Percentiles rank a stretch among this genome's conserved stretches.
Evolutionary conservation across 2,113 vertebrate species (phyloP).

Genomic region (Anarhynchus alexandrinus): DNA sequence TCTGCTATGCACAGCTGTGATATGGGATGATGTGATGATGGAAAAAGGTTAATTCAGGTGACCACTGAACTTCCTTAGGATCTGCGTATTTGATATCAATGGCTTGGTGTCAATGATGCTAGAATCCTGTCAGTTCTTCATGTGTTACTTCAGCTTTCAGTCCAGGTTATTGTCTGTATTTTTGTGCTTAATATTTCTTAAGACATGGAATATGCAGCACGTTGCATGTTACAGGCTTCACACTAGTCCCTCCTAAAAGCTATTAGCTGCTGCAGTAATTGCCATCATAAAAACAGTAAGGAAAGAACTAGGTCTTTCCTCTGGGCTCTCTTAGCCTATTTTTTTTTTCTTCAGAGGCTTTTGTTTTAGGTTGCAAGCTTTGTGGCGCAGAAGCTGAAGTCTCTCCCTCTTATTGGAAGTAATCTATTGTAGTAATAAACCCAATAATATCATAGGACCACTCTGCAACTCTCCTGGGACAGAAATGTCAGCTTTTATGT

Average conservation of each 20-base stretch:
- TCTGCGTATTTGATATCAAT: background rate
- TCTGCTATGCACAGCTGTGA: background rate
- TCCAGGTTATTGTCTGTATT: background rate
- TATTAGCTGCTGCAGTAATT: background rate
- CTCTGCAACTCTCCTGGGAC: background rate
- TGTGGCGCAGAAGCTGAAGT: background rate
- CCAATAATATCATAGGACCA: background rate
- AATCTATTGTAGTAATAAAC: background rate
- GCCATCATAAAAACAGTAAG: background rate
- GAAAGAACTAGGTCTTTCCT: background rate
- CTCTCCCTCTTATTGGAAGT: background rate
- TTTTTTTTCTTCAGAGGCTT: background rate
- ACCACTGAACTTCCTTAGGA: background rate
- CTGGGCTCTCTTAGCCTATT: background rate
- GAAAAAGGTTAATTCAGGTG: background rate
- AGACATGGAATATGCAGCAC: background rate
- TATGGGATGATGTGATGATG: background rate
- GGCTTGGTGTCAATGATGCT: background rate
- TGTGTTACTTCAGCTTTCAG: background rate
- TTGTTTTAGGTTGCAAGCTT: background rate
- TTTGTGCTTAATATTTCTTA: background rate
- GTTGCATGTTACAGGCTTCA: background rate
- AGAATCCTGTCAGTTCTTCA: background rate
- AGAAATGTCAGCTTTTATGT: background rate
- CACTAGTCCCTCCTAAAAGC: background rate